A percentile compares a stretch with the other conserved stretches of the same genome.
These are phyloP conservation scores for Oscheius sp. DNA, from an alignment of 2,888 invertebrate species.

Conservation along the genomic window DNA sequence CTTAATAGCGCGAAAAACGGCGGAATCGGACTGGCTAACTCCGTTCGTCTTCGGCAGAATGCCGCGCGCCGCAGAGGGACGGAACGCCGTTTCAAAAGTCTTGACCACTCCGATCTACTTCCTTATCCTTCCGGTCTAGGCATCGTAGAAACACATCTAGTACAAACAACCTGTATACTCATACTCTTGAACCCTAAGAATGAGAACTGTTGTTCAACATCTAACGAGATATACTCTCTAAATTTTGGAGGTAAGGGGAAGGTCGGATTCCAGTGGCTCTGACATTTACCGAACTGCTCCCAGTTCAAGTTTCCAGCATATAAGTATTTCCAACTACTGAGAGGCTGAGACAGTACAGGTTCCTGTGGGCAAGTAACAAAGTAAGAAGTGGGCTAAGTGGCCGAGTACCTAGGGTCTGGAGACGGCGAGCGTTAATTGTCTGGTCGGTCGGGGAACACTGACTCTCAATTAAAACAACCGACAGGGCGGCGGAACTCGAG, in stretches of 20 bases:
- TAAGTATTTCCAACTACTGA: neutral
- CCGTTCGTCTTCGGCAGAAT: slow-evolving; percentile 35
- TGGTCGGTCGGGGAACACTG: neutral
- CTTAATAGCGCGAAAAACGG: slow-evolving; percentile 37
- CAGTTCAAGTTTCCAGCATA: neutral
- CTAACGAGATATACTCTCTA: no score
- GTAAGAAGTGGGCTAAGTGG: slow-evolving; percentile 34
- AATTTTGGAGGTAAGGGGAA: no score
- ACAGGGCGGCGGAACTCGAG: no score
- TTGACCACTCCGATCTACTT: neutral
- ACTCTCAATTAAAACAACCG: no score
- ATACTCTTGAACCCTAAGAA: no score
- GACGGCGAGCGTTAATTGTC: slow-evolving; percentile 7
- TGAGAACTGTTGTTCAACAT: no score
- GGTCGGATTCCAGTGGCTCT: no score
- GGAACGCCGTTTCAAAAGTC: neutral
- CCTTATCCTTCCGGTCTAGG: neutral
- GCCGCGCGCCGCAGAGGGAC: slow-evolving; percentile 6
- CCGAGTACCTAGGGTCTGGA: slow-evolving; percentile 4
- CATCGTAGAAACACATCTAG: neutral
- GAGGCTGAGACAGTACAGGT: no score
- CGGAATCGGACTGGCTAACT: slow-evolving; percentile 37
- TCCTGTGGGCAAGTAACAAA: neutral
- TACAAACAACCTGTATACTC: no score
- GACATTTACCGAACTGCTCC: no score